Conservation (phyloP, 2,888 invertebrate genomes). For the Amiota communis region DNA sequence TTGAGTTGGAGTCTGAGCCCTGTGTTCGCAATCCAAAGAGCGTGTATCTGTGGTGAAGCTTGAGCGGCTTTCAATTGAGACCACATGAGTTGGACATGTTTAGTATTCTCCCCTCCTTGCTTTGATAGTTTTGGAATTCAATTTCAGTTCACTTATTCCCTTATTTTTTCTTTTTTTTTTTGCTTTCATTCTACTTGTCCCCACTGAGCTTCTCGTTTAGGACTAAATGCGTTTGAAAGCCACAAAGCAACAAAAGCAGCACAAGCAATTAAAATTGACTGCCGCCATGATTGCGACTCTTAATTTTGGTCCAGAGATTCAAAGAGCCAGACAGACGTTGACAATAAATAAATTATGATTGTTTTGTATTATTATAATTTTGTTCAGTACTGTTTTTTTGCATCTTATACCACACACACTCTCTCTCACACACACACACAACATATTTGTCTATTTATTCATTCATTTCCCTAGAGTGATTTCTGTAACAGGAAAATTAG, state of each 20-base stretch:
- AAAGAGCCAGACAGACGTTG: constrained; percentile 33
- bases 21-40: too few species aligned
- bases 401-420: too few species aligned
- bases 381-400: not conserved
- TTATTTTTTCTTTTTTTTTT: too few species aligned
- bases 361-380: constrained; percentile 41
- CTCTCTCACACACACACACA: not conserved
- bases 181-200: too few species aligned
- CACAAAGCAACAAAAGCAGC: not conserved
- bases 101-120: not conserved
- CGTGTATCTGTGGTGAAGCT: constrained; percentile 12
- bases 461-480: constrained; percentile 8
- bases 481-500: constrained; percentile 44
- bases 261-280: constrained; percentile 54
- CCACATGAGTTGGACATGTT: not conserved
- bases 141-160: not conserved
- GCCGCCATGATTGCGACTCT: constrained; percentile 21
- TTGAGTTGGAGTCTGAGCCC: constrained; percentile 1
- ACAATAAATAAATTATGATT: constrained; percentile 64
- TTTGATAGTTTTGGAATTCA: constrained; percentile 21
- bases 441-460: not conserved
- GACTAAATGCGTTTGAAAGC: too few species aligned
- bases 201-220: too few species aligned
- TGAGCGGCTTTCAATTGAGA: not conserved
- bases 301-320: constrained; percentile 11